Evolutionary conservation across 2,797 vertebrate genomes (phyloP).

Genomic region (Pogonophryne albipinna): DNA sequence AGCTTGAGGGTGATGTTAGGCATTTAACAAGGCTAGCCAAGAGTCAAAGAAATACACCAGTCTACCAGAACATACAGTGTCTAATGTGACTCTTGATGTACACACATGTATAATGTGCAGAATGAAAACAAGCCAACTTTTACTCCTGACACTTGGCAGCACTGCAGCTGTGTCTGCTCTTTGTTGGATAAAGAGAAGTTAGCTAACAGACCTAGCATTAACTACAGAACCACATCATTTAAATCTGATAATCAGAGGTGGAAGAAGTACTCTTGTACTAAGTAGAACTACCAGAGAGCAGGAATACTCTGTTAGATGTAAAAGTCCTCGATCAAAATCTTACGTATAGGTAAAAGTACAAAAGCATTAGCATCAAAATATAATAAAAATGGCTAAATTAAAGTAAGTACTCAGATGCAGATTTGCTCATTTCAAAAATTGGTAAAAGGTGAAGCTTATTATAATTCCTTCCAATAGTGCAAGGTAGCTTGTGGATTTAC

Average conservation of each 20-base stretch:
- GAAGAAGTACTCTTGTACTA: too few species aligned
- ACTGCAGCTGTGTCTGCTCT: conserved; percentile 47
- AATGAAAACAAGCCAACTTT: conserved; percentile 38
- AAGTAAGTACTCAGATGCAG: too few species aligned
- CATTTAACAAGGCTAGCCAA: not conserved
- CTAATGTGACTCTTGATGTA: not conserved
- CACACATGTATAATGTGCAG: conserved; percentile 10
- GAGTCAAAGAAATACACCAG: not conserved
- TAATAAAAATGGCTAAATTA: too few species aligned
- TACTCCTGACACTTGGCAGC: conserved; percentile 35
- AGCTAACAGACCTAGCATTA: conserved; percentile 21
- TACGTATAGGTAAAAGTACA: too few species aligned
- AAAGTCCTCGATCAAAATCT: too few species aligned
- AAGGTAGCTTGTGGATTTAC: too few species aligned
- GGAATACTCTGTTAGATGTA: too few species aligned
- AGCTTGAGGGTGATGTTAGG: not conserved
- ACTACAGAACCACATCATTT: not conserved
- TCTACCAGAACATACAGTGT: not conserved
- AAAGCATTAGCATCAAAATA: too few species aligned
- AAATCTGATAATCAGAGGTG: not conserved
- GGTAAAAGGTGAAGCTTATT: too few species aligned
- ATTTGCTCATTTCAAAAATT: too few species aligned
- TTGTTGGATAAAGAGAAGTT: conserved; percentile 34
- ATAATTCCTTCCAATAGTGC: too few species aligned
- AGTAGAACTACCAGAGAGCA: too few species aligned